Base-by-base conservation (phyloP, 2,113 vertebrate species). In the Anoura caudifer region DNA sequence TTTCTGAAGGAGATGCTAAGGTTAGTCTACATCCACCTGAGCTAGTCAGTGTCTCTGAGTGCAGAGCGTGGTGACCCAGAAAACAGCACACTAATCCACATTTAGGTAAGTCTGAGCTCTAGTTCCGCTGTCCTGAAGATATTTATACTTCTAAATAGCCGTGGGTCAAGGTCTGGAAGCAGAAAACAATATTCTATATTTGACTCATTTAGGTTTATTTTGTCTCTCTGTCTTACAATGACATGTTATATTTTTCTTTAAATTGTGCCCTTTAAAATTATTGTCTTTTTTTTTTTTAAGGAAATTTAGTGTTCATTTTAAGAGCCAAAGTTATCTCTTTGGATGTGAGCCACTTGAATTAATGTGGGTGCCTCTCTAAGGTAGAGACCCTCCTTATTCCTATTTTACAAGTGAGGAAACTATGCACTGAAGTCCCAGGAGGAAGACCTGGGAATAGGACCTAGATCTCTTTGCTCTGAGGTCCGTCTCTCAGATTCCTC, bases 31-130 rank as follows among this genome's bases (percentile, higher is more conserved):
- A 90, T 81, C 67, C 41, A 10, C 52, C 73, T 76, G 63, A 96
- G 85, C 43, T n/a, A 90, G 88, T 36, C 38, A 90, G 88, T 36
- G 31, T 92, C 56, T 90, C 89, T 90, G 69, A 94, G 31, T n/a
- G 22, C 43, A 61, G 77, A 59, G 6, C 84, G 20, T 67, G 33
- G 45, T 88, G 94, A 86, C 90, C 85, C 54, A 87, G 95, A 93
- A 92, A 97, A 92, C 20, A 94, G 82, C 50, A 72, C 67, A 19
- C n/a, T 15, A 73, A 95, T 47, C 26, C 67, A 59, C 31, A 20
- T 95, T 94, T 96, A 76, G 81, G 70, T 80, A 85, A 77, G 19
- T 41, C 22, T 19, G 89, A 69, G 92, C 17, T 93, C 75, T 65
- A 61, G 61, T 86, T 93, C 73, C 2, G n/a, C n/a, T 72, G 72